phyloP scores from a whole-genome alignment of 1,140 invertebrate species.

The Oncopodura yosiiana region DNA sequence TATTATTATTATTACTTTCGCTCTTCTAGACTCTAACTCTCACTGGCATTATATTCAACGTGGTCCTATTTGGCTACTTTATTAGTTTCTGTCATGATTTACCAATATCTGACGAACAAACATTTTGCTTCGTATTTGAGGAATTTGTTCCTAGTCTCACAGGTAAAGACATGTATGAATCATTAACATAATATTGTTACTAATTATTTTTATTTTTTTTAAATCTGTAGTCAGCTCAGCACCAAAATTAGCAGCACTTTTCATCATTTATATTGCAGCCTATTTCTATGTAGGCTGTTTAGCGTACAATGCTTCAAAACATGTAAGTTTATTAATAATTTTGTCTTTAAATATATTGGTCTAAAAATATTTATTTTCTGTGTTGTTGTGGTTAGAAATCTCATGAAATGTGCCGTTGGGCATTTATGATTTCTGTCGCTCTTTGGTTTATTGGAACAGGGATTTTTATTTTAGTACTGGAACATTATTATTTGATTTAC shows the following conservation, averaged over 20 bases:
- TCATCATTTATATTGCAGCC: conserved; percentile 7
- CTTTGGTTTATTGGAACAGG: conserved; percentile 17
- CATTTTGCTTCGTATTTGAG: background rate
- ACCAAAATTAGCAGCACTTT: conserved; percentile 9
- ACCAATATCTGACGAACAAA: background rate
- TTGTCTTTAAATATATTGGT: background rate
- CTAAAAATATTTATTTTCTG: background rate
- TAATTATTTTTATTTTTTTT: conserved; percentile 1
- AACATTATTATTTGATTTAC: conserved; percentile 7
- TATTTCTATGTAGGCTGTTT: conserved; percentile 5
- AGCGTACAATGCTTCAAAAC: conserved; percentile 6
- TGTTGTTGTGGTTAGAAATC: conserved; percentile 9
- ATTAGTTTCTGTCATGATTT: no score
- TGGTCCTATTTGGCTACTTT: no score
- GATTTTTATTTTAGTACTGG: conserved; percentile 6
- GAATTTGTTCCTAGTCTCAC: background rate
- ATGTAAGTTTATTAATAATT: conserved; percentile 8
- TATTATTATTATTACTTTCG: no score
- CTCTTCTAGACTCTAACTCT: no score
- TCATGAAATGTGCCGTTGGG: conserved; percentile 17
- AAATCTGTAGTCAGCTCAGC: conserved; percentile 4
- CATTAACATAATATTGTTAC: background rate
- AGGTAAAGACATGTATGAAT: background rate
- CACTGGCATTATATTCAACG: no score
- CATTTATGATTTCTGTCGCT: conserved; percentile 8